Conservation (phyloP, 2,888 invertebrate species). For the Nephrotoma flavescens region DNA sequence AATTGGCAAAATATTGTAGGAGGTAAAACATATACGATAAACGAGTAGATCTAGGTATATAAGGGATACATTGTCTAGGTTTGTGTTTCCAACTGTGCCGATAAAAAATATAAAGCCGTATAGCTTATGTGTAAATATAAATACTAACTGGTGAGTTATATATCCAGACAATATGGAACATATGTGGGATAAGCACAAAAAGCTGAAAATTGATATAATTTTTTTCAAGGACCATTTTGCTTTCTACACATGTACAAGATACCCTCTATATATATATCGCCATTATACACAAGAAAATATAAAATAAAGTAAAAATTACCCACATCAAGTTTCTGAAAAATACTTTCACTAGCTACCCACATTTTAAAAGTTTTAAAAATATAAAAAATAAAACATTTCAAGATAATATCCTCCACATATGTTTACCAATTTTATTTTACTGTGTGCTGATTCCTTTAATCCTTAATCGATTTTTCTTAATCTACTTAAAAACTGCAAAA, state of each 20-base stretch:
- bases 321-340: not conserved
- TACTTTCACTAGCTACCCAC: not conserved
- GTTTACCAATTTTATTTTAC: not conserved
- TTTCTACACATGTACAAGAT: not conserved
- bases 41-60: not conserved
- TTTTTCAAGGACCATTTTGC: not conserved
- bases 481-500: not conserved
- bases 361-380: not conserved
- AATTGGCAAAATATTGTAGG: not conserved
- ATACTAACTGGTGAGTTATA: not conserved
- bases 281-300: not conserved
- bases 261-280: too few relatives aligned
- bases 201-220: not conserved
- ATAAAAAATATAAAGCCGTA: not conserved
- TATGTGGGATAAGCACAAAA: not conserved
- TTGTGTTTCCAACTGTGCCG: not conserved
- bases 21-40: too few relatives aligned
- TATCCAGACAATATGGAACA: not conserved
- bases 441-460: not conserved
- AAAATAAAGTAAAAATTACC: not conserved
- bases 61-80: not conserved
- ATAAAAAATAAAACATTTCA: not conserved
- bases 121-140: not conserved
- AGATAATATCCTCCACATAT: not conserved
- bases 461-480: not conserved